Evolutionary conservation across 2,888 invertebrate species (phyloP).

Genomic region (Cantharis rufa): DNA sequence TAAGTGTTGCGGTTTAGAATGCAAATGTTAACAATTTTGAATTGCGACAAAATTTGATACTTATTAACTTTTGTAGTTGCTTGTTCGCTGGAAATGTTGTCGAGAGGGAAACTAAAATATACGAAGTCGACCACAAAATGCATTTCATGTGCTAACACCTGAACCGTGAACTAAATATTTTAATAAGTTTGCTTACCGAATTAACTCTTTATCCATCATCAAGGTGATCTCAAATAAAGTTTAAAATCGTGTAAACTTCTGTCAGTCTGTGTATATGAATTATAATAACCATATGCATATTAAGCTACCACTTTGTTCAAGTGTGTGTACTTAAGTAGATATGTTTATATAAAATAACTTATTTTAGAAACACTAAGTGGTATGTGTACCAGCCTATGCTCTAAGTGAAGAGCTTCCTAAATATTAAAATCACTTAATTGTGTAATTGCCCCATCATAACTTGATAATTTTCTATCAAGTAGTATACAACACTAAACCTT

Average conservation of each 20-base stretch:
- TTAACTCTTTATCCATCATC: constrained; percentile 30
- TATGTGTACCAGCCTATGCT: constrained; percentile 31
- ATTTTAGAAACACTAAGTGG: constrained; percentile 43
- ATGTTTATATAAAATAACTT: constrained; percentile 44
- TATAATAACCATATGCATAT: constrained; percentile 42
- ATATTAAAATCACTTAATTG: constrained; percentile 27
- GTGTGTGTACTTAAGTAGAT: constrained; percentile 43
- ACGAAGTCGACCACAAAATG: constrained; percentile 1
- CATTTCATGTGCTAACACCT: constrained; percentile 14
- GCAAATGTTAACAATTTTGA: constrained; percentile 35
- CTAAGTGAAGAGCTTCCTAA: constrained; percentile 35
- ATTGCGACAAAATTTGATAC: constrained; percentile 25
- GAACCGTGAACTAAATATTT: constrained; percentile 25
- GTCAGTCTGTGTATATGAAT: constrained; percentile 36
- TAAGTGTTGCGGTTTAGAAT: constrained; percentile 40
- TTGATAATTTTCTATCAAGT: constrained; percentile 1
- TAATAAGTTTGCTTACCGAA: constrained; percentile 14
- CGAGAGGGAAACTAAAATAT: not conserved
- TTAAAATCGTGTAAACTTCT: constrained; percentile 29
- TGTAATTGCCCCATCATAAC: constrained; percentile 13
- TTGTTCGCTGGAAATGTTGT: constrained; percentile 26
- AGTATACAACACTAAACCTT: not conserved
- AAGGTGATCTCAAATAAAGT: constrained; percentile 31
- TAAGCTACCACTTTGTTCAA: constrained; percentile 41
- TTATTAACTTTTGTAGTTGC: constrained; percentile 29